These are phyloP conservation scores for Periphyllus acericola DNA, from an alignment of 2,888 invertebrate genomes.

Conservation along the genomic window DNA sequence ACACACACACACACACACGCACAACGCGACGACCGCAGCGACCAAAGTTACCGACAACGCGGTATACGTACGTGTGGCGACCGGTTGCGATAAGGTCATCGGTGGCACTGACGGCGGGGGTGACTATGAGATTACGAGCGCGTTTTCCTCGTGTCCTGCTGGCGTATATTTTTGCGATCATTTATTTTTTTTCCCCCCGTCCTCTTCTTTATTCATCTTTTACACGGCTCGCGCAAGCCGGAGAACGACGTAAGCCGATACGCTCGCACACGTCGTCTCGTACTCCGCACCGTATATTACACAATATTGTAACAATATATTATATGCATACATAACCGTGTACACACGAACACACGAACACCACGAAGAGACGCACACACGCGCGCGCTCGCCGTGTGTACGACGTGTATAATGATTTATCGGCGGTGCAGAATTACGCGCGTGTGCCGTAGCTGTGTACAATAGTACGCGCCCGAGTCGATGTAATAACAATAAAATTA, in stretches of 20 bases:
- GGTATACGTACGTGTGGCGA: background rate
- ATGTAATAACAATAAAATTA: conserved; percentile 13
- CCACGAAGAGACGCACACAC: background rate
- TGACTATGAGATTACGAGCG: background rate
- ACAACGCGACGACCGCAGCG: background rate
- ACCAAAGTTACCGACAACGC: background rate
- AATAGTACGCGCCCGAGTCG: background rate
- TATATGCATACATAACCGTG: too few species aligned
- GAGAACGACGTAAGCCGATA: conserved; percentile 33
- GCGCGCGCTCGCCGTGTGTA: background rate
- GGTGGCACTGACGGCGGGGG: background rate
- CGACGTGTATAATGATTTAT: conserved; percentile 24
- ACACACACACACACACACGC: background rate
- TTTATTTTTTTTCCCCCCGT: background rate
- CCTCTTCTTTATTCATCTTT: background rate
- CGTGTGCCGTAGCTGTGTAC: background rate
- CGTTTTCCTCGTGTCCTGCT: background rate
- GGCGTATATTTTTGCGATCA: background rate
- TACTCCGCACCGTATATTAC: conserved; percentile 9
- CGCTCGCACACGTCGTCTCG: conserved; percentile 30
- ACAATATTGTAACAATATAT: conserved; percentile 10
- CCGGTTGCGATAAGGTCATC: background rate
- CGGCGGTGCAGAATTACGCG: conserved; percentile 50
- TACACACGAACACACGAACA: background rate
- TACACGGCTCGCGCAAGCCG: background rate